Evolutionary conservation across 2,797 vertebrate genomes (phyloP), one percentile per base, ranked within the genome.

Genomic region (Mionectes olivaceus): DNA sequence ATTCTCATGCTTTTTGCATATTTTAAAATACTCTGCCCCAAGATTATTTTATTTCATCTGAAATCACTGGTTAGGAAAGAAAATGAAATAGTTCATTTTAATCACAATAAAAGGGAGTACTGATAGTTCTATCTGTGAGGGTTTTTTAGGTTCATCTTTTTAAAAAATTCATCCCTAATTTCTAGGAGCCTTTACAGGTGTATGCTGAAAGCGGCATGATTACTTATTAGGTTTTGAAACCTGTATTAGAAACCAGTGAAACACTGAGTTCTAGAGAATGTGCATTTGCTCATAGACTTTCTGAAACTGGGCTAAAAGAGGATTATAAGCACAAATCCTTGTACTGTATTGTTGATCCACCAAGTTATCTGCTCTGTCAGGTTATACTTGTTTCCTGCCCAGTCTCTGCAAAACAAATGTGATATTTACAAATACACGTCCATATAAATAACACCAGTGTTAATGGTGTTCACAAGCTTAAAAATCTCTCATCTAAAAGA

Each of bases 1-100:
- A 13, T 77, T 65, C 7, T 0, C 22, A 49, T 80, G 69, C 74
- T 95, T 92, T 93, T 95, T 91, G 53, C 53, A 83, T 39, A 57
- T 71, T 92, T 93, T 63, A 50, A 87, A 82, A 32, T 49, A 11
- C 28, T 76, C n/a, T 59, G 12, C 46, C 23, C 35, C 19, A 33
- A 63, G 61, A 82, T 55, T 85, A 8, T 74, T 91, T 88, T 56
- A 76, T 79, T 87, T 78, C 65, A 37, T 21, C 7, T 39, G 14
- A 82, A 94, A 79, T 83, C 18, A 57, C 37, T 79, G n/a, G 5
- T 57, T 65, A 71, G 30, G 70, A 82, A 80, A 78, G 3, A 33
- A 83, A 94, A 87, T 64, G 0, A 77, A 82, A 19, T 68, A 30
- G 18, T 52, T 84, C 9, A 19, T 65, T 89, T 83, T 53, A 74